Evolutionary conservation across 2,888 invertebrate genomes (phyloP).

Genomic region (Ptilodon capucinus): DNA sequence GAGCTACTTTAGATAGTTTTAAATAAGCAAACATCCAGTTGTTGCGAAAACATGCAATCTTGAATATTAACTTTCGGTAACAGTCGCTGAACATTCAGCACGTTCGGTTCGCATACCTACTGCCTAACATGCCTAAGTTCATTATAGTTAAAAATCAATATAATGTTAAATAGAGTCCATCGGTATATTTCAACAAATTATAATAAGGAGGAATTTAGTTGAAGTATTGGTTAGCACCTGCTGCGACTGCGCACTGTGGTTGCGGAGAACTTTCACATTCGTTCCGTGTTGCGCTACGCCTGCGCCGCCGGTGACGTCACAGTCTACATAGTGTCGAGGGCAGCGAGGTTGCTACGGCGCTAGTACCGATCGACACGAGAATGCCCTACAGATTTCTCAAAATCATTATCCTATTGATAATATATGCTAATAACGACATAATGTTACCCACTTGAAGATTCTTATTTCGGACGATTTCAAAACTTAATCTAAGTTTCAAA

Average conservation of each 20-base stretch:
- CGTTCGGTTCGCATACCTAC: slow-evolving; percentile 12
- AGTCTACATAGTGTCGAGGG: slow-evolving; percentile 39
- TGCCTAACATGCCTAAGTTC: not conserved
- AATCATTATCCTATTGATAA: slow-evolving; percentile 2
- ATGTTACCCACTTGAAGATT: not conserved
- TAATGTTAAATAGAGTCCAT: slow-evolving; percentile 18
- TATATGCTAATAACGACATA: not conserved
- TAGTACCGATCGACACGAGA: slow-evolving; percentile 17
- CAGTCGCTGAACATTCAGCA: slow-evolving; percentile 40
- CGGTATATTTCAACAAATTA: slow-evolving; percentile 25
- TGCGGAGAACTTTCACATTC: slow-evolving; percentile 78
- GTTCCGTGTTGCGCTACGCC: slow-evolving; percentile 67
- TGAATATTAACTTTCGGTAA: slow-evolving; percentile 37
- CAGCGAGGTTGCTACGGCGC: slow-evolving; percentile 29
- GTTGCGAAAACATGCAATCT: slow-evolving; percentile 47
- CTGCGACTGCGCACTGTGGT: slow-evolving; percentile 56
- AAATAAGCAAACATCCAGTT: slow-evolving; percentile 36
- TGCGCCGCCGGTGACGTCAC: slow-evolving; percentile 68
- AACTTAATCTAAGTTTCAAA: not conserved
- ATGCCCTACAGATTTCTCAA: slow-evolving; percentile 26
- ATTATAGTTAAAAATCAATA: slow-evolving; percentile 5
- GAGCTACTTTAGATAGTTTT: slow-evolving; percentile 26
- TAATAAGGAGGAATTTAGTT: slow-evolving; percentile 38
- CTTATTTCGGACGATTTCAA: not conserved
- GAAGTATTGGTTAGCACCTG: slow-evolving; percentile 68